A percentile compares a stretch with the other conserved stretches of the same genome.
These are phyloP conservation scores for Rhagonycha lutea DNA, from an alignment of 2,888 invertebrate genomes.

Conservation along the genomic window DNA sequence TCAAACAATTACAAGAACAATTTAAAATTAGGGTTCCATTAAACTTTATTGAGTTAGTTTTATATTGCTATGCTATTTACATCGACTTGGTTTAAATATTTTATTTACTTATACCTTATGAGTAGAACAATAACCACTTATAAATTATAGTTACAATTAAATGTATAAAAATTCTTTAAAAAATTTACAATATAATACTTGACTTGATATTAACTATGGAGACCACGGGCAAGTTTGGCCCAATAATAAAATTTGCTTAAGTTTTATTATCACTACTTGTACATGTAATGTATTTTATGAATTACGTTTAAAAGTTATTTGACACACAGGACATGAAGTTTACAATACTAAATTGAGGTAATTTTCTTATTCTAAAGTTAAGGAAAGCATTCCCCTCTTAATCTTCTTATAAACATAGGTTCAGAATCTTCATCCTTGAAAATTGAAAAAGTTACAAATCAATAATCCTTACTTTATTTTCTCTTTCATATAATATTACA, in stretches of 20 bases:
- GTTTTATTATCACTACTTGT: background rate
- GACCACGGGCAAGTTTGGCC: background rate
- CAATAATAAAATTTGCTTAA: background rate
- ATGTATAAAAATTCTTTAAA: background rate
- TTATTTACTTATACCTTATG: background rate
- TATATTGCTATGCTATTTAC: background rate
- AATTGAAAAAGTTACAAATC: background rate
- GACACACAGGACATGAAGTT: background rate
- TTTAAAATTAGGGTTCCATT: background rate
- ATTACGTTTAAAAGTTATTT: background rate
- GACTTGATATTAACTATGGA: background rate
- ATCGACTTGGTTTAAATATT: background rate
- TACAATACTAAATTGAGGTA: background rate
- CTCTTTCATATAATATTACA: no score
- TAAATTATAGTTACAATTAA: background rate
- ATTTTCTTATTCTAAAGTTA: background rate
- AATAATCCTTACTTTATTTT: background rate
- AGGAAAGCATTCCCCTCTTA: conserved; percentile 44
- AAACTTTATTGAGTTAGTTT: background rate
- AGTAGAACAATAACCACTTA: background rate
- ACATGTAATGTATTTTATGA: background rate
- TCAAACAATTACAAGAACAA: background rate
- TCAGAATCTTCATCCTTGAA: conserved; percentile 53
- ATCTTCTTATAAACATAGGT: conserved; percentile 54
- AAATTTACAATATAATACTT: background rate